Conservation (phyloP, 2,888 invertebrate species). For the Campopleginae sp. region DNA sequence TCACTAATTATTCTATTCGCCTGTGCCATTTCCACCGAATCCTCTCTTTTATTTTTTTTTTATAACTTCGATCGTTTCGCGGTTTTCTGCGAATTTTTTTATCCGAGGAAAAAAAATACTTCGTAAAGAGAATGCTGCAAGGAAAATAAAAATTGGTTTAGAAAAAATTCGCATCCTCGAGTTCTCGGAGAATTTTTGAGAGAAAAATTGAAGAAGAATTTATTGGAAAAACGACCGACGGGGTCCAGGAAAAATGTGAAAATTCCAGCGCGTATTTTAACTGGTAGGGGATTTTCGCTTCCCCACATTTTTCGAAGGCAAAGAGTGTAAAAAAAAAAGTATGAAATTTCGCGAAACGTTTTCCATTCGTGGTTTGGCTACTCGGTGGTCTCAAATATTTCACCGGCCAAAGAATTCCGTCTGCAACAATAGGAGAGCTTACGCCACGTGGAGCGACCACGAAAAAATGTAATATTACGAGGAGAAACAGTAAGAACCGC, state of each 20-base stretch:
- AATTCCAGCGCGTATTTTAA: background rate
- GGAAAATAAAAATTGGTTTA: background rate
- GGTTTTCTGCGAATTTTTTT: background rate
- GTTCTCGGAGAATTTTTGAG: too few relatives aligned
- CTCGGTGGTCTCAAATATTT: conserved; percentile 11
- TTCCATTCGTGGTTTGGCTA: background rate
- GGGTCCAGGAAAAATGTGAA: background rate
- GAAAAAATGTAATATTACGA: conserved; percentile 34
- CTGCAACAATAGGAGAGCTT: conserved; percentile 11
- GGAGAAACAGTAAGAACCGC: conserved; percentile 44
- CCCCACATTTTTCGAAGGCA: background rate
- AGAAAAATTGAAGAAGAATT: too few relatives aligned
- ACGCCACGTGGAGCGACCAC: conserved; percentile 50
- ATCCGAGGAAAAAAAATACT: background rate
- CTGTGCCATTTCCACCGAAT: background rate
- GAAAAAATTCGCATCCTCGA: too few relatives aligned
- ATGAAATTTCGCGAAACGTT: background rate
- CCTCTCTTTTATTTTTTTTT: background rate
- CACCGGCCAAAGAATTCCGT: conserved; percentile 13
- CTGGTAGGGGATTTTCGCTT: background rate
- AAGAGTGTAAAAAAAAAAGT: background rate
- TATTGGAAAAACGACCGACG: background rate
- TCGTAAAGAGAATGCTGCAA: background rate
- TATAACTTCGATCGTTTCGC: background rate
- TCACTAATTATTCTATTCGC: conserved; percentile 6